Conservation (phyloP, 2,113 vertebrate species). For the Bufo gargarizans region DNA sequence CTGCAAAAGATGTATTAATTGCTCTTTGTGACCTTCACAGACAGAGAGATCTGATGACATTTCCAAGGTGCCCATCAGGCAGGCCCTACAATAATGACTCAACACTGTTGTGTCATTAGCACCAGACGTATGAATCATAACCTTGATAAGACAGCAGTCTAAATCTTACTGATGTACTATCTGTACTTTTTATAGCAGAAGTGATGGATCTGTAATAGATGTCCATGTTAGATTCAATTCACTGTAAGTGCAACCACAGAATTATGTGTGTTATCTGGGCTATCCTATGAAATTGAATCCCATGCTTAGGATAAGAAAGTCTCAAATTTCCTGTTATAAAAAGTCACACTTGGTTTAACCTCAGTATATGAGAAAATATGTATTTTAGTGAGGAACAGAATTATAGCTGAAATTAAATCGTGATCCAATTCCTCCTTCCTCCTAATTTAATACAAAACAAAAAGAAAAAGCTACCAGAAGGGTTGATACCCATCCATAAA, state of each 20-base stretch:
- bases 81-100: neutral
- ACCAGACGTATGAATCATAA: neutral
- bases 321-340: too few species aligned
- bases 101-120: neutral
- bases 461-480: too few species aligned
- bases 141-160: neutral
- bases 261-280: neutral
- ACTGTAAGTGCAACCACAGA: neutral
- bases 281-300: neutral
- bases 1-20: slow-evolving; percentile 31
- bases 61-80: slow-evolving; percentile 30
- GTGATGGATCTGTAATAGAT: neutral
- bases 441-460: neutral
- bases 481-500: too few species aligned
- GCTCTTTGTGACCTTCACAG: slow-evolving; percentile 39
- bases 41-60: slow-evolving; percentile 29
- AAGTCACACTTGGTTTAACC: neutral
- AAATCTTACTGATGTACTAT: neutral
- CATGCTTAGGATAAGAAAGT: neutral
- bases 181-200: neutral
- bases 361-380: neutral
- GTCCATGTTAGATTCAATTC: neutral
- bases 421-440: neutral
- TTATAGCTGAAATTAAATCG: neutral
- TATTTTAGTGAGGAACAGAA: neutral